These are phyloP conservation scores for Acanthoscelides obtectus DNA, from an alignment of 2,888 invertebrate genomes.

Conservation along the genomic window DNA sequence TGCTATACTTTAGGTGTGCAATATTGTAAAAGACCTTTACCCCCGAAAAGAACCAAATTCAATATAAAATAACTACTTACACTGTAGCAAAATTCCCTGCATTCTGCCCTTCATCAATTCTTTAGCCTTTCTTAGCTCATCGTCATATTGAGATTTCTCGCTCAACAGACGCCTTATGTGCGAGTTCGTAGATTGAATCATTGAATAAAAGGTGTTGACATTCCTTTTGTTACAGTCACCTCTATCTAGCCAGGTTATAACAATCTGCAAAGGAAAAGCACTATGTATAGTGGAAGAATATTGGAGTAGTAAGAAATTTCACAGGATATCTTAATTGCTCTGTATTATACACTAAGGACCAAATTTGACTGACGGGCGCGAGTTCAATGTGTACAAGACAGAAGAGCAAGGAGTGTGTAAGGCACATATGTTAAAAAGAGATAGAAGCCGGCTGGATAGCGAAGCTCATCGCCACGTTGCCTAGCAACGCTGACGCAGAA, in stretches of 20 bases:
- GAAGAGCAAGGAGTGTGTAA: no score
- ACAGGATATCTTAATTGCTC: no score
- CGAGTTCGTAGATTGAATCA: conserved; percentile 93
- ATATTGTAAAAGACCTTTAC: not conserved
- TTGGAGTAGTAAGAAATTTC: no score
- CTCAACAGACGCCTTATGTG: conserved; percentile 80
- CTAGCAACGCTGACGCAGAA: no score
- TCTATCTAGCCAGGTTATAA: conserved; percentile 88
- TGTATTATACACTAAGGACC: no score
- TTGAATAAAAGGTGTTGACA: conserved; percentile 87
- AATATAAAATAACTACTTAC: conserved; percentile 61
- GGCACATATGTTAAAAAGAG: no score
- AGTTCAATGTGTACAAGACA: no score
- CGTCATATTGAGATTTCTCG: conserved; percentile 83
- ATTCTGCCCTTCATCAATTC: conserved; percentile 80
- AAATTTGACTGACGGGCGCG: no score
- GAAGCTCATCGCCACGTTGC: no score
- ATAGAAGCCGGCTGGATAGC: no score
- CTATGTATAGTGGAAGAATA: no score
- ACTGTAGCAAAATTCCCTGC: conserved; percentile 82
- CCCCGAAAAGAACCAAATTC: not conserved
- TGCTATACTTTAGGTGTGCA: not conserved
- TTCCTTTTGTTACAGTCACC: conserved; percentile 92
- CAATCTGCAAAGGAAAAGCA: conserved; percentile 52
- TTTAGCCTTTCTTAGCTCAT: conserved; percentile 80